Percentiles rank a stretch among this genome's conserved stretches.
Evolutionary conservation across 2,113 vertebrate species (phyloP).

Genomic region (Pongo pygmaeus): DNA sequence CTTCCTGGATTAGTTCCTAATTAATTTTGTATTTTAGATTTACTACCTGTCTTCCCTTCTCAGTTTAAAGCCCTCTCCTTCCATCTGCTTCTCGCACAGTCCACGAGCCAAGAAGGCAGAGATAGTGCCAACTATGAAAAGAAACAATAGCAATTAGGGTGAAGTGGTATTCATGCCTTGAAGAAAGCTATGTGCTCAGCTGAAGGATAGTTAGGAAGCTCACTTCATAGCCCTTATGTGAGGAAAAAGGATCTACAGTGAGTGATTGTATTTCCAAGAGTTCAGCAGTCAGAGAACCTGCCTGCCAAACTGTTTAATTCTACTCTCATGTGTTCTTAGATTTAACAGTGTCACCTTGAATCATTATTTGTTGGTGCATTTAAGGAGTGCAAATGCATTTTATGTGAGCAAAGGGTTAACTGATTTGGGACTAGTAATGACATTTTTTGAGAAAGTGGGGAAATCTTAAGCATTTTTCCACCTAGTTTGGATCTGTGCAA

Average conservation of each 20-base stretch:
- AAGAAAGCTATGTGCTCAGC: not conserved
- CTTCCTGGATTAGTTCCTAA: constrained; percentile 43
- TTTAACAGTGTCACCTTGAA: not conserved
- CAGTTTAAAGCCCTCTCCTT: constrained; percentile 9
- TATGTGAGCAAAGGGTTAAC: not conserved
- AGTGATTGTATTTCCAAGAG: not conserved
- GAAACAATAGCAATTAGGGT: constrained; percentile 10
- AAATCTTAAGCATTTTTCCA: not conserved
- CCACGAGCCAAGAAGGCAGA: not conserved
- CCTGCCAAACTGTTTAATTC: not conserved
- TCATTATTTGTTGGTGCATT: not conserved
- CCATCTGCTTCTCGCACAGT: not conserved
- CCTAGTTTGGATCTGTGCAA: not conserved
- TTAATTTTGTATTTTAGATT: constrained; percentile 56
- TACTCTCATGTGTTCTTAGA: not conserved
- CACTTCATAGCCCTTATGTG: not conserved
- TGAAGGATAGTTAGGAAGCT: not conserved
- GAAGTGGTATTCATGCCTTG: not conserved
- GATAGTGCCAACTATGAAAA: not conserved
- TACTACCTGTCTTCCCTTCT: constrained; percentile 6
- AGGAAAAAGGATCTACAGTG: not conserved
- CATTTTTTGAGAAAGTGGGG: not conserved
- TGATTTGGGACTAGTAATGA: not conserved
- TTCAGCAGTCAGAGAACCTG: not conserved
- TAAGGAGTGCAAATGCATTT: not conserved